phyloP scores from a whole-genome alignment of 2,797 vertebrate species.

The Numenius phaeopus region DNA sequence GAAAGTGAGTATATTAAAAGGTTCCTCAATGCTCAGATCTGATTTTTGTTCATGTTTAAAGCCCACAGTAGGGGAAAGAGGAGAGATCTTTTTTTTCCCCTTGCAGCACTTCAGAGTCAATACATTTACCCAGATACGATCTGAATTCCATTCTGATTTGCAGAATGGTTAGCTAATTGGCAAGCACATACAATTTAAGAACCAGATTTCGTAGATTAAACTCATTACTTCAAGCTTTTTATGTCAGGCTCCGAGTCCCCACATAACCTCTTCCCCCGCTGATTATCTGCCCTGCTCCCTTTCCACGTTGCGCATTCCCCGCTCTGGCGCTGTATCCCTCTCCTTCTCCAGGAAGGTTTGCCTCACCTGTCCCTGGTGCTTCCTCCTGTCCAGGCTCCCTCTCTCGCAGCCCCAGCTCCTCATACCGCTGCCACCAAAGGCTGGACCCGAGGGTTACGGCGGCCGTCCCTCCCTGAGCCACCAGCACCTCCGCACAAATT shows the following conservation, averaged over 20 bases:
- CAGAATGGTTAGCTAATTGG: slow-evolving; percentile 68
- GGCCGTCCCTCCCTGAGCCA: not conserved
- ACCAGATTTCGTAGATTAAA: slow-evolving; percentile 56
- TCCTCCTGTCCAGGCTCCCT: not conserved
- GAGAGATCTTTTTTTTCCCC: not conserved
- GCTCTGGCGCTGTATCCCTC: not conserved
- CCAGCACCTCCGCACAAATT: not conserved
- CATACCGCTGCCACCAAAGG: not conserved
- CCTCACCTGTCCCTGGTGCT: slow-evolving; percentile 25
- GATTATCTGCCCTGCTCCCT: slow-evolving; percentile 1
- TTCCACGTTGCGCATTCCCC: not conserved
- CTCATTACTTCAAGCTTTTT: slow-evolving; percentile 64
- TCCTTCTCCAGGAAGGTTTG: not conserved
- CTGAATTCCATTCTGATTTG: slow-evolving; percentile 68
- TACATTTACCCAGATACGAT: slow-evolving; percentile 43
- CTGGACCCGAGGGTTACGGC: not conserved
- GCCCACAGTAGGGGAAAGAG: slow-evolving; percentile 22
- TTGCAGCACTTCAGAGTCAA: slow-evolving; percentile 61
- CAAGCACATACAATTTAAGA: slow-evolving; percentile 60
- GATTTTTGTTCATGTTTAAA: slow-evolving; percentile 54
- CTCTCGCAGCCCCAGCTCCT: not conserved
- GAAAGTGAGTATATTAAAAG: slow-evolving; percentile 43
- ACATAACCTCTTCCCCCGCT: slow-evolving; percentile 39
- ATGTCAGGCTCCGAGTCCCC: slow-evolving; percentile 5
- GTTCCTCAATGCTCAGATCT: slow-evolving; percentile 30